A percentile compares a stretch with the other conserved stretches of the same genome.
Evolutionary conservation across 2,888 invertebrate genomes (phyloP).

Genomic region (Syritta pipiens): DNA sequence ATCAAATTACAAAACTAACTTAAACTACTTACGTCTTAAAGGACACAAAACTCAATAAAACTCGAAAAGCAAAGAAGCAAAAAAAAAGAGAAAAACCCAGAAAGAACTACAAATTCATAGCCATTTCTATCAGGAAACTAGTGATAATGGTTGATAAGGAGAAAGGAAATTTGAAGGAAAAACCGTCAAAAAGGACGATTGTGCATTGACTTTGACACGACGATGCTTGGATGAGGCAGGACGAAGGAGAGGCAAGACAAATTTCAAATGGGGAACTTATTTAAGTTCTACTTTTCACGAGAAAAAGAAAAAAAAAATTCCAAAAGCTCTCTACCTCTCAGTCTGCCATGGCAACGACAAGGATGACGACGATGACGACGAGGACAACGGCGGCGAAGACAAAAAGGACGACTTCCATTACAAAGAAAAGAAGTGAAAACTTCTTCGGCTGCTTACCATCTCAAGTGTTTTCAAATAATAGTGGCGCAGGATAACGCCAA

Average conservation of each 20-base stretch:
- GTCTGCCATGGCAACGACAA: background rate
- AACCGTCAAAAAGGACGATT: slow-evolving; percentile 53
- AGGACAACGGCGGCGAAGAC: background rate
- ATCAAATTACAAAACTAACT: slow-evolving; percentile 69
- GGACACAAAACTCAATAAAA: slow-evolving; percentile 65
- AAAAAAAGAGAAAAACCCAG: background rate
- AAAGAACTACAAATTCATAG: slow-evolving; percentile 57
- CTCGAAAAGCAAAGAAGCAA: background rate
- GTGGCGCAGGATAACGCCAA: slow-evolving; percentile 52
- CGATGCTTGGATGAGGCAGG: slow-evolving; percentile 41
- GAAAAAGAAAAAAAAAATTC: too few species aligned
- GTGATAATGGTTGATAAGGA: slow-evolving; percentile 61
- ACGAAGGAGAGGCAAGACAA: slow-evolving; percentile 14
- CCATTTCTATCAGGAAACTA: slow-evolving; percentile 56
- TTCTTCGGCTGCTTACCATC: slow-evolving; percentile 60
- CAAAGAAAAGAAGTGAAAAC: slow-evolving; percentile 46
- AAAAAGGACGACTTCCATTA: slow-evolving; percentile 16
- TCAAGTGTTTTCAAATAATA: slow-evolving; percentile 63
- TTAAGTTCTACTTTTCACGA: slow-evolving; percentile 28
- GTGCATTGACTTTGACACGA: slow-evolving; percentile 58
- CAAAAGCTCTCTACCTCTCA: background rate
- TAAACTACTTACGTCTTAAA: slow-evolving; percentile 64
- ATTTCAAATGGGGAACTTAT: slow-evolving; percentile 60
- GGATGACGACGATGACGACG: background rate
- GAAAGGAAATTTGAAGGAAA: slow-evolving; percentile 54